phyloP scores from a whole-genome alignment of 1,140 invertebrate species.

The Heterodera carotae region DNA sequence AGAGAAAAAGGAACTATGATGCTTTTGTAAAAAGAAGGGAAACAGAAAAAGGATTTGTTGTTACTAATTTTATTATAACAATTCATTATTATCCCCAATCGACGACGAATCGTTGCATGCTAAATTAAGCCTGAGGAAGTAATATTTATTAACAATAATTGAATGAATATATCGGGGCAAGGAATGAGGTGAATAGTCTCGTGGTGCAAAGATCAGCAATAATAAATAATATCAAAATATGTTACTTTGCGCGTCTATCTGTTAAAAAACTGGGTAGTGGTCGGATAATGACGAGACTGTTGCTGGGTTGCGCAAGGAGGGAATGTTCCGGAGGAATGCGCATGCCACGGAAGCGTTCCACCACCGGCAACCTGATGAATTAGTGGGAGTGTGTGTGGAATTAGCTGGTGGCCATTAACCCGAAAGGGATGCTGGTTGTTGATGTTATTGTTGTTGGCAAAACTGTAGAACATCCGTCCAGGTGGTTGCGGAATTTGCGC shows the following conservation, averaged over 20 bases:
- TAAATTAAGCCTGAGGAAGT: too few relatives aligned
- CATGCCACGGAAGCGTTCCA: neutral
- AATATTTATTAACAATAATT: too few relatives aligned
- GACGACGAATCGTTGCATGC: too few relatives aligned
- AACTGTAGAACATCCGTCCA: neutral
- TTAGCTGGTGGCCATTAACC: too few relatives aligned
- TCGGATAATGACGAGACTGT: neutral
- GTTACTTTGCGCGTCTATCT: conserved; percentile 9
- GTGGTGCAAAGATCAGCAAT: too few relatives aligned
- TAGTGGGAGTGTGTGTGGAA: too few relatives aligned
- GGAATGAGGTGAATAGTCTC: too few relatives aligned
- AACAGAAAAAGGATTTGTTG: neutral
- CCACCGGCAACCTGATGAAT: too few relatives aligned
- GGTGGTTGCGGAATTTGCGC: neutral
- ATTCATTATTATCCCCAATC: neutral
- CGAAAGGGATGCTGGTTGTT: too few relatives aligned
- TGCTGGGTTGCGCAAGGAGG: neutral
- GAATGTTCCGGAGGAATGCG: neutral
- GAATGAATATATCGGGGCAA: too few relatives aligned
- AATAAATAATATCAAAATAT: too few relatives aligned
- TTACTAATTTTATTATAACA: neutral
- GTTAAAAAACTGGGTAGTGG: neutral
- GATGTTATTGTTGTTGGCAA: neutral
- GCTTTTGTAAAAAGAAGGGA: neutral
- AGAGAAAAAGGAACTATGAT: conserved; percentile 44